Evolutionary conservation across 2,113 vertebrate genomes (phyloP).

Genomic region (Damaliscus lunatus): DNA sequence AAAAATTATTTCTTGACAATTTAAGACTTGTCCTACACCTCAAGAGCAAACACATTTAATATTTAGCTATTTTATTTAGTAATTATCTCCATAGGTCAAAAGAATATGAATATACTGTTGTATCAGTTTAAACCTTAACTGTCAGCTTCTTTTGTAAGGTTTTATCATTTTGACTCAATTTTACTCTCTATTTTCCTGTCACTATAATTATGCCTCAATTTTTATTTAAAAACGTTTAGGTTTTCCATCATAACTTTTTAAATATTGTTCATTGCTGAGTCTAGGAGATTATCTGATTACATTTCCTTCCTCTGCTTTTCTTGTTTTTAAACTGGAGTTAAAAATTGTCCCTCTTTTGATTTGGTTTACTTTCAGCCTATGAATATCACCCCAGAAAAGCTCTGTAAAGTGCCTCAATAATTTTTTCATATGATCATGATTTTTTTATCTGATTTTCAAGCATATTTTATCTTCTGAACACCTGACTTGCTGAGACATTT

Average conservation of each 20-base stretch:
- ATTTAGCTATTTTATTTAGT: not conserved
- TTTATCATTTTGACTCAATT: not conserved
- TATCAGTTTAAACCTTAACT: not conserved
- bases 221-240: not conserved
- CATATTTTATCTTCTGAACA: not conserved
- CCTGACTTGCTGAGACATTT: not conserved
- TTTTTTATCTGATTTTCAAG: not conserved
- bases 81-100: not conserved
- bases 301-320: conserved; percentile 17
- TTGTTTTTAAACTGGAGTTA: not conserved
- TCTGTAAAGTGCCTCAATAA: not conserved
- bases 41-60: not conserved
- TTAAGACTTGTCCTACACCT: not conserved
- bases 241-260: conserved; percentile 18
- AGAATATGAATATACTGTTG: not conserved
- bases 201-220: not conserved
- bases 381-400: not conserved
- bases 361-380: conserved; percentile 15
- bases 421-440: not conserved
- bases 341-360: not conserved
- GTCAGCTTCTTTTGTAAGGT: not conserved
- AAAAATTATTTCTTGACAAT: not conserved
- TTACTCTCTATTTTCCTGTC: not conserved
- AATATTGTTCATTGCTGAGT: conserved; percentile 24
- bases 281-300: conserved; percentile 11